Evolutionary conservation across 2,888 invertebrate species (phyloP).

Genomic region (Lobophora halterata): DNA sequence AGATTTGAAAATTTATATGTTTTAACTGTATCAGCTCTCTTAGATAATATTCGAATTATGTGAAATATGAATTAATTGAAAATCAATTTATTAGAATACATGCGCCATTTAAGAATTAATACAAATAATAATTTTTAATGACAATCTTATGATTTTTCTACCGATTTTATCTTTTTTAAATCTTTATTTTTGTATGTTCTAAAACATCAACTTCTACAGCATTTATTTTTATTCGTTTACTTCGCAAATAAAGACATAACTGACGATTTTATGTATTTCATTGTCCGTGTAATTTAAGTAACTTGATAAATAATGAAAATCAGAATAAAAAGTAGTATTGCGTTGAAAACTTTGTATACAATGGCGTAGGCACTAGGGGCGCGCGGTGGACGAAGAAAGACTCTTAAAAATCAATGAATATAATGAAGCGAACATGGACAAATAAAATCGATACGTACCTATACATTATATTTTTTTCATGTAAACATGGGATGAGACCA

Average conservation of each 20-base stretch:
- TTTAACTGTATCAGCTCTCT: conserved; percentile 10
- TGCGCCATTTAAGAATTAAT: conserved; percentile 12
- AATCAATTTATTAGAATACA: not conserved
- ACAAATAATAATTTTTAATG: conserved; percentile 2
- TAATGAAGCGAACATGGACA: too few relatives aligned
- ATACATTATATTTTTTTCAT: too few relatives aligned
- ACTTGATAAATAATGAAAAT: too few relatives aligned
- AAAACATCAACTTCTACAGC: conserved; percentile 7
- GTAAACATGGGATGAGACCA: too few relatives aligned
- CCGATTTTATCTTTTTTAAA: conserved; percentile 14
- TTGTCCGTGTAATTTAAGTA: conserved; percentile 1
- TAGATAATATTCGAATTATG: not conserved
- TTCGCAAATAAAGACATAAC: conserved; percentile 17
- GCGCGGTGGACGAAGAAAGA: too few relatives aligned
- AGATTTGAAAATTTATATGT: not conserved
- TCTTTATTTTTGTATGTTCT: conserved; percentile 1
- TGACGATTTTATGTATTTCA: not conserved
- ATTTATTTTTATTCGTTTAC: conserved; percentile 27
- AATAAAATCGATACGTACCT: too few relatives aligned
- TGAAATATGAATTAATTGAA: not conserved
- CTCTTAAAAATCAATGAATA: too few relatives aligned
- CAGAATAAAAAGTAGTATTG: too few relatives aligned
- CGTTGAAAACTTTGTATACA: too few relatives aligned
- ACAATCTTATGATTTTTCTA: conserved; percentile 6
- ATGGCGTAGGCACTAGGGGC: too few relatives aligned